Base-by-base conservation (phyloP, 2,797 vertebrate genomes). In the Manis javanica region DNA sequence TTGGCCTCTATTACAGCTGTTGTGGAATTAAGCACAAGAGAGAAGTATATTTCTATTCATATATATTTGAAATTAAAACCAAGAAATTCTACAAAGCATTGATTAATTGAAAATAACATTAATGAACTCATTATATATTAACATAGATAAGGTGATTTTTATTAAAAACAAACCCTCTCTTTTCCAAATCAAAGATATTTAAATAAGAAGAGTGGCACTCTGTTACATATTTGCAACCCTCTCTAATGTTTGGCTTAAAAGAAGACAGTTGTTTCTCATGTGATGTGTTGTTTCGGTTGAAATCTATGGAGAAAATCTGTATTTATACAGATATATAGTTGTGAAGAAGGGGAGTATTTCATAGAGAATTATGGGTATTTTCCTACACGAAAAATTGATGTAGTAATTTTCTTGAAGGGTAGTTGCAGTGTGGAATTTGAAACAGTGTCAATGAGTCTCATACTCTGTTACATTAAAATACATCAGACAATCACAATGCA, bases 161-260 rank as follows among this genome's bases (percentile, higher is more conserved):
- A 16, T 71, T 19, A 79, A n/a, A 46, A 87, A 39, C 46, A 66
- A 71, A 68, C n/a, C 11, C 49, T 49, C 18, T 7, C 24, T 90
- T 92, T 96, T 93, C 39, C 53, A 75, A 90, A 90, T 55, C 37
- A 71, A 91, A 84, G 23, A 64, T 57, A 29, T 34, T 61, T 96
- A 37, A 72, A 15, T 42, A 39, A 68, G 7, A 71, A 87, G 18
- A 90, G 31, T 39, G 37, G 12, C 21, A 18, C 61, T 34, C 29
- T 75, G 87, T 63, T 69, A 63, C 34, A 14, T 14, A 37, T 59
- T 66, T 90, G 49, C n/a, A 83, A 57, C 7, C 63, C 42, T 72
- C 71, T 37, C 18, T 74, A 78, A 74, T n/a, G 24, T 79, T 66
- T 39, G 55, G 7, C 42, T 79, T 90, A 64, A 71, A 69, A 75